Evolutionary conservation across 2,113 vertebrate genomes (phyloP).

Genomic region (Nipponia nippon): DNA sequence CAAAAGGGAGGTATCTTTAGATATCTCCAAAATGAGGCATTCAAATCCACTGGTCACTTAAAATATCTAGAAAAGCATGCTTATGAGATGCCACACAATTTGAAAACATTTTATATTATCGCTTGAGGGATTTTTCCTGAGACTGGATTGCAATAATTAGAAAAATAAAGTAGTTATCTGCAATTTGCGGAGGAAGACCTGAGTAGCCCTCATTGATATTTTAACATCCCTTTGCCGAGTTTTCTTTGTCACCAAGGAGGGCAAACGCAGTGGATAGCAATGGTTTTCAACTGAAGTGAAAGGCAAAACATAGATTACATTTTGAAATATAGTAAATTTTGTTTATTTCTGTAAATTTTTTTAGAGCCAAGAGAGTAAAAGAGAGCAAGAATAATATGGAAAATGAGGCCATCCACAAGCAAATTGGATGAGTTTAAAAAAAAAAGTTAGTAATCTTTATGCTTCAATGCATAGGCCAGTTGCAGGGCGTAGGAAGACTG

Average conservation of each 20-base stretch:
- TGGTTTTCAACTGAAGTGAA: not conserved
- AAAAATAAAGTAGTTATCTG: not conserved
- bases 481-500: not conserved
- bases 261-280: not conserved
- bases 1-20: not conserved
- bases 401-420: not conserved
- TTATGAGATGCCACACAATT: not conserved
- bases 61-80: not conserved
- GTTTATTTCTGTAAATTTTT: not conserved
- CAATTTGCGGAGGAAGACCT: not conserved
- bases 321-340: not conserved
- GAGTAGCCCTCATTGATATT: not conserved
- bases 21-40: not conserved
- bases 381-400: not conserved
- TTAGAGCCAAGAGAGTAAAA: not conserved
- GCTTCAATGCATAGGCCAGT: not conserved
- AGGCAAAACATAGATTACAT: not conserved
- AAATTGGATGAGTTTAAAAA: not conserved
- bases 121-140: not conserved
- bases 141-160: not conserved
- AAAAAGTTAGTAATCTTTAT: not conserved
- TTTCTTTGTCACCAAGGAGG: not conserved
- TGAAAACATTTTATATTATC: not conserved
- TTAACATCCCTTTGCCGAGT: not conserved
- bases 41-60: not conserved